Evolutionary conservation across 2,797 vertebrate species (phyloP), one percentile per base, ranked within the genome.

Genomic region (Synanceia verrucosa): DNA sequence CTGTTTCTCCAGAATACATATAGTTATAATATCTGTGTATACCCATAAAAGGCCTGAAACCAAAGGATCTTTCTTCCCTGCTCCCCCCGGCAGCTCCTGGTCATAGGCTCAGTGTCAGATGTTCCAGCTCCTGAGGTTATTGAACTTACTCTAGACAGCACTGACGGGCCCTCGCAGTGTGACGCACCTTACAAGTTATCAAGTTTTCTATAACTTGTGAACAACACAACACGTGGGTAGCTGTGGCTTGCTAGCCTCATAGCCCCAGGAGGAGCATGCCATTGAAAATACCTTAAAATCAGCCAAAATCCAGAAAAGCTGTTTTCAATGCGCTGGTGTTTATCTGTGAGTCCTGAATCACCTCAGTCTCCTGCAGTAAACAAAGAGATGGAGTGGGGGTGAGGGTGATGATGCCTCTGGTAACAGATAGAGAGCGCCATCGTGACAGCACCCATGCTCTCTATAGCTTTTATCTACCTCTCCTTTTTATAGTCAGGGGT

Each of bases 361-460:
- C 84, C 74, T 84, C 46, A 68, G 73, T 81, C 78, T 65, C 34
- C 10, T 19, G 70, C 9, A 72, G 84, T 79, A 90, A 87, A 88
- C 84, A 86, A 88, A 83, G 73, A 26, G 59, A 63, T 60, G 34
- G 70, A 75, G 61, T 58, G 70, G 64, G 71, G 82, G 63, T 66
- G 73, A 76, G 67, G 66, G 65, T 76, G 78, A 82, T 72, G 78
- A 70, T 83, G 87, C 91, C 90, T 65, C 79, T 70, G 85, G 87
- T 87, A 83, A 89, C 84, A 91, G 89, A 92, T 92, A 90, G 89
- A 91, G 88, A 89, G 88, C 81, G 76, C 87, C 92, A 93, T 91
- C 86, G 90, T 93, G 92, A 93, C 89, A 91, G 84, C 83, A 83
- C 90, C 80, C 86, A 85, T 85, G 87, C 81, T 76, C 79, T 82